Evolutionary conservation across 2,888 invertebrate species (phyloP).

Genomic region (Iphiclides podalirius): DNA sequence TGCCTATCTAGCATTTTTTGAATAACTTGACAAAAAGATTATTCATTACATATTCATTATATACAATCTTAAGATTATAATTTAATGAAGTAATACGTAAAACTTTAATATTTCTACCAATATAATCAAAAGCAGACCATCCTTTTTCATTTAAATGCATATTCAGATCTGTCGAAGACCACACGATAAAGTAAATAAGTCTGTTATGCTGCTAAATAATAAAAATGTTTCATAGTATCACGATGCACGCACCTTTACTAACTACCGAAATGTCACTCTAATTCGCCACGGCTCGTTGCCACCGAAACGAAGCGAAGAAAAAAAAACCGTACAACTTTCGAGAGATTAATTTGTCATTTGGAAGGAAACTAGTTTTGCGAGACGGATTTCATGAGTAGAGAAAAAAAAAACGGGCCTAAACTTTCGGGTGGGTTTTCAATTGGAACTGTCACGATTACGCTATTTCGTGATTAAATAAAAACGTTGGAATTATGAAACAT

Average conservation of each 20-base stretch:
- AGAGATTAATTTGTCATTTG: slow-evolving; percentile 78
- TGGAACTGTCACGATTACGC: not conserved
- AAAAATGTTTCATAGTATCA: too few relatives aligned
- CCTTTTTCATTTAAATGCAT: too few relatives aligned
- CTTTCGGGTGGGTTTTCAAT: slow-evolving; percentile 11
- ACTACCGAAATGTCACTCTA: slow-evolving; percentile 70
- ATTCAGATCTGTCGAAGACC: too few relatives aligned
- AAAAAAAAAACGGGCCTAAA: slow-evolving; percentile 36
- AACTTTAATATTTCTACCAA: too few relatives aligned
- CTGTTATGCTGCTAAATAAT: too few relatives aligned
- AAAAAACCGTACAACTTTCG: slow-evolving; percentile 55
- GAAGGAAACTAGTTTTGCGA: slow-evolving; percentile 59
- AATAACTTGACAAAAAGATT: too few relatives aligned
- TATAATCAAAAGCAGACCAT: too few relatives aligned
- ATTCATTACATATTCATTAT: too few relatives aligned
- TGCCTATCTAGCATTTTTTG: too few relatives aligned
- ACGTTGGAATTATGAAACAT: not conserved
- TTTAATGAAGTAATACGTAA: too few relatives aligned
- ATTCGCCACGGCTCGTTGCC: slow-evolving; percentile 63
- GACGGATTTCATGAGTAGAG: slow-evolving; percentile 41
- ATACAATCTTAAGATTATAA: too few relatives aligned
- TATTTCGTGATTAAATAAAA: not conserved
- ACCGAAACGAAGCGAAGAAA: slow-evolving; percentile 54
- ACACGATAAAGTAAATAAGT: too few relatives aligned
- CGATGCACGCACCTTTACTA: slow-evolving; percentile 48